Evolutionary conservation across 2,888 invertebrate species (phyloP).

Genomic region (Athetis lepigone): DNA sequence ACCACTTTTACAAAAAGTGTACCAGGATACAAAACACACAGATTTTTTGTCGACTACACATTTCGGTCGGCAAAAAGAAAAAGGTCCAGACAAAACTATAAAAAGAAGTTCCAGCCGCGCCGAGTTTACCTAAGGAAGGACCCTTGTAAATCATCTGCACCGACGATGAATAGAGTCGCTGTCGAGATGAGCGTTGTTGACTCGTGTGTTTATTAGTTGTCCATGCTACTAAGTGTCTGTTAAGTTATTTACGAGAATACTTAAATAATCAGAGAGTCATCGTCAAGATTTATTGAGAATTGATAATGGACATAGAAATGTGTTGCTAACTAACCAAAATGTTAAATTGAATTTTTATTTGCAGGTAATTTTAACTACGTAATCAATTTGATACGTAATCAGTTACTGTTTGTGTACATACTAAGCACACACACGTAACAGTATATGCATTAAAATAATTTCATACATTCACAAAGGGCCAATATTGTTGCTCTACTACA

Average conservation of each 20-base stretch:
- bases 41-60: conserved; percentile 86
- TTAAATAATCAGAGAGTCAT: conserved; percentile 70
- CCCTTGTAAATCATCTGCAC: conserved; percentile 90
- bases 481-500: conserved; percentile 88
- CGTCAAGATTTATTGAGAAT: conserved; percentile 61
- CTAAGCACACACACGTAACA: conserved; percentile 51
- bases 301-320: conserved; percentile 13
- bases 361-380: conserved; percentile 45
- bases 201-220: conserved; percentile 88
- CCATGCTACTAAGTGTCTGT: conserved; percentile 86
- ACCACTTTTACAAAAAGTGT: conserved; percentile 88
- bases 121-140: conserved; percentile 90
- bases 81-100: conserved; percentile 87
- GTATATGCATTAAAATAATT: conserved; percentile 80
- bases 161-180: conserved; percentile 85
- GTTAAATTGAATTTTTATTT: conserved; percentile 27
- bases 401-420: conserved; percentile 59
- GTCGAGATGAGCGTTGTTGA: conserved; percentile 86
- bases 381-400: conserved; percentile 39
- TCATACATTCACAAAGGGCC: conserved; percentile 78
- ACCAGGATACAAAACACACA: conserved; percentile 88
- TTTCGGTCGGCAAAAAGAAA: conserved; percentile 87
- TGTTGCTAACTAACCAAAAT: conserved; percentile 7
- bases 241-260: conserved; percentile 83
- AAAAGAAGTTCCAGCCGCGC: conserved; percentile 88